Evolutionary conservation across 2,888 invertebrate genomes (phyloP), one percentile per base, ranked within the genome.

Genomic region (Leptopilina myrica): DNA sequence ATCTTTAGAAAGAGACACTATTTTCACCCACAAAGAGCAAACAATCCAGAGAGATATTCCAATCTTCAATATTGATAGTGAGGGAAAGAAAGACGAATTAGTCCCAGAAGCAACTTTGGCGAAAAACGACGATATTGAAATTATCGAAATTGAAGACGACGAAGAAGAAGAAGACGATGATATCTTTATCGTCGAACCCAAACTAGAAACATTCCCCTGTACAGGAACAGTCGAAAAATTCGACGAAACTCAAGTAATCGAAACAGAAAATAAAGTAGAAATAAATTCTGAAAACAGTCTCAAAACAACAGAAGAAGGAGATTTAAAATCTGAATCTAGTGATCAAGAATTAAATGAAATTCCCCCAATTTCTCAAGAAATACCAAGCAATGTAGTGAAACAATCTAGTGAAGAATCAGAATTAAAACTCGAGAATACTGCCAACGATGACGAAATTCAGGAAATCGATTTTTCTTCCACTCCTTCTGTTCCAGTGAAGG

Each of bases 81-180:
- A 62, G 9, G 20, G 20, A 62, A 62, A 62, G 2, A 75, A 59
- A 49, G 15, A 46, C 12, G 76, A 76, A n/a, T 15, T 73, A 26
- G n/a, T 59, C 11, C 53, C 15, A 43, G 59, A 67, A 79, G 20
- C 15, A 1, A 15, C 56, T 2, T 15, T 49, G 62, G 56, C 53
- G 20, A 64, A 43, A 49, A 64, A 46, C 2, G n/a, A 20, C 15
- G 11, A 40, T 5, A 43, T 67, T 1, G 67, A 67, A 67, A 33
- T 43, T n/a, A 67, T 67, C 11, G 46, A 46, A 40, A 67, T 46
- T 12, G 67, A 67, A 8, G 46, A 46, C 20, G 67, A 46, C 11
- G 67, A 67, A 6, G 67, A 46, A 6, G 67, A 46, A 2, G 67
- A 67, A 7, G 46, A 46, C 26, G 67, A 43, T 7, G 66, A 66